Evolutionary conservation across 2,113 vertebrate species (phyloP), one percentile per base, ranked within the genome.

Genomic region (Tyrannus savana): DNA sequence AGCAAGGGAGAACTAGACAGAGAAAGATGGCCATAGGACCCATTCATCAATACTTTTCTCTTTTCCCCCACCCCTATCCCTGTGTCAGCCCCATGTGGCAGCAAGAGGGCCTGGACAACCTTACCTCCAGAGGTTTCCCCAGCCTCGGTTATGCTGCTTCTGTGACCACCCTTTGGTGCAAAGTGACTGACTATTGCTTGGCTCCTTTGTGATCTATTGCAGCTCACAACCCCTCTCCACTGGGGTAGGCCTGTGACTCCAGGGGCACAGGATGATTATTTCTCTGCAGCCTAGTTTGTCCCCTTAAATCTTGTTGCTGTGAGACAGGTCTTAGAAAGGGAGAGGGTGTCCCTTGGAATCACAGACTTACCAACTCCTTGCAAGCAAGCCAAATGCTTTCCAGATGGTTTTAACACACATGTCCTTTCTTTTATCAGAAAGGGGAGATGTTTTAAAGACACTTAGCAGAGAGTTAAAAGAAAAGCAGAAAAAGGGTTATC

Each of bases 21-120:
- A 59, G 39, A 39, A 59, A 42, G 7, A 30, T 0, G 0, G 0
- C 35, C 9, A 3, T 42, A 23, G 27, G 18, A 84, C 12, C 7
- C 14, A 16, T 25, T 44, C n/a, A 44, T 56, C n/a, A 66, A 8
- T 22, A 39, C 52, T 60, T 84, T 66, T 21, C 27, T 14, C 44
- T 81, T 81, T 71, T 8, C 19, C 8, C 6, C 47, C 41, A 55
- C 14, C 11, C 9, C 10, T 4, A 2, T 47, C 63, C 63, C 15
- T 4, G 0, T 10, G 11, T 9, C 44, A 74, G 41, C 15, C 12
- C 12, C 44, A 31, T 1, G 7, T 0, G 0, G 44, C 12, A 39
- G 46, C 35, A 66, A 63, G 22, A 16, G 2, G 1, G 11, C 10
- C 41, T 24, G 30, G 12, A 52, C 16, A n/a, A 5, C 10, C 35